Evolutionary conservation across 2,888 invertebrate genomes (phyloP), one percentile per base, ranked within the genome.

Genomic region (Tetrapedia diversipes): DNA sequence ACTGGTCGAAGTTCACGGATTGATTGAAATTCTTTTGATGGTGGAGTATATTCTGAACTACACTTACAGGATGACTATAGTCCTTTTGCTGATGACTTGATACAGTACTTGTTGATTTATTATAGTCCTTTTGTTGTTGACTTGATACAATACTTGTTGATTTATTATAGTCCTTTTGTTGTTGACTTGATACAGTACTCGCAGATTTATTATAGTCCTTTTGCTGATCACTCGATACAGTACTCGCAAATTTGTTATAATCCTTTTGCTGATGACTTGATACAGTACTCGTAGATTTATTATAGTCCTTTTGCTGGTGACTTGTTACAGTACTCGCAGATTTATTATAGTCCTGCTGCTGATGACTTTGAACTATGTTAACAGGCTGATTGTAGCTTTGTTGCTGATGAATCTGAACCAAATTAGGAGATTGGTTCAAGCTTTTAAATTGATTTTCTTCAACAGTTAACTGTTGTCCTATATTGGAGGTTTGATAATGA

Each of bases 1-100:
- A 27, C n/a, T 49, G 72, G 22, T 67, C 67, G 8, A 72, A 72
- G 32, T 65, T 80, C 4, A 14, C 19, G 1, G 72, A 19, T 0
- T 81, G 81, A 4, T 41, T 32, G 41, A 43, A 27, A 24, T 1
- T 24, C 27, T 43, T 45, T 56, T 22, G 22, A 6, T 56, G 65
- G n/a, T n/a, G 43, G 19, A 27, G n/a, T n/a, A n/a, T n/a, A n/a
- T n/a, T n/a, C 3, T 34, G 32, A 14, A 2, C 14, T 3, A n/a
- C 4, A 16, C 8, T 56, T 8, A 43, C 22, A 6, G 45, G 1
- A 8, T 43, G n/a, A 16, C 27, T 29, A 19, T 41, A 41, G n/a
- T n/a, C n/a, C n/a, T n/a, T n/a, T n/a, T n/a, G n/a, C n/a, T n/a
- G n/a, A n/a, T n/a, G n/a, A n/a, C n/a, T n/a, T n/a, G n/a, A n/a